These are phyloP conservation scores for Abrostola tripartita DNA, from an alignment of 2,888 invertebrate species.

Conservation along the genomic window DNA sequence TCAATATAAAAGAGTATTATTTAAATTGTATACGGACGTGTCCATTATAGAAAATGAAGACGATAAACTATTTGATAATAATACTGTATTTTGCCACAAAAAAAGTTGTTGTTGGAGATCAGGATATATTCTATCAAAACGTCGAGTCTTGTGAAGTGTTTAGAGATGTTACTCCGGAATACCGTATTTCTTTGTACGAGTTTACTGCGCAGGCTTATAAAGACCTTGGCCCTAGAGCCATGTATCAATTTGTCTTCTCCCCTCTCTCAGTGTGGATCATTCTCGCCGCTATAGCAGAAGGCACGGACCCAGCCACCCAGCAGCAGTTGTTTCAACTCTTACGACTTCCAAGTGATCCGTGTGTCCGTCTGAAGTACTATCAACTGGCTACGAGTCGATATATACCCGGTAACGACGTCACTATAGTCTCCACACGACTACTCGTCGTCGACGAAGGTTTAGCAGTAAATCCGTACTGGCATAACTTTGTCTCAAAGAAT, in stretches of 20 bases:
- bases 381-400: slow-evolving; percentile 22
- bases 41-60: slow-evolving; percentile 12
- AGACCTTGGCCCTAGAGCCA: slow-evolving; percentile 1
- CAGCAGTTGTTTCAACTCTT: slow-evolving; percentile 23
- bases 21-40: slow-evolving; percentile 9
- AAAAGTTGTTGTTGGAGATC: slow-evolving; percentile 8
- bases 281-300: slow-evolving; percentile 27
- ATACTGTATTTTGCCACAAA: slow-evolving; percentile 6
- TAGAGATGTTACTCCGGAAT: slow-evolving; percentile 22
- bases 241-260: slow-evolving; percentile 19
- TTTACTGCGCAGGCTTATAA: slow-evolving; percentile 6
- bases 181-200: slow-evolving; percentile 9
- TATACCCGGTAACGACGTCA: slow-evolving; percentile 16
- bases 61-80: background rate
- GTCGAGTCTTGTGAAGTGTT: slow-evolving; percentile 13
- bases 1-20: background rate
- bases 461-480: slow-evolving; percentile 21
- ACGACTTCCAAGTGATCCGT: slow-evolving; percentile 24
- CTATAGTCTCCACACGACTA: slow-evolving; percentile 8
- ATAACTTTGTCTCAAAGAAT: slow-evolving; percentile 19
- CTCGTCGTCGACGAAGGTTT: slow-evolving; percentile 23
- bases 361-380: slow-evolving; percentile 22
- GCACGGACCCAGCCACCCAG: slow-evolving; percentile 17
- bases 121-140: slow-evolving; percentile 27
- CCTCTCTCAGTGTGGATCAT: slow-evolving; percentile 24